Evolutionary conservation across 2,888 invertebrate genomes (phyloP), one percentile per base, ranked within the genome.

Genomic region (Cataglyphis albicans): DNA sequence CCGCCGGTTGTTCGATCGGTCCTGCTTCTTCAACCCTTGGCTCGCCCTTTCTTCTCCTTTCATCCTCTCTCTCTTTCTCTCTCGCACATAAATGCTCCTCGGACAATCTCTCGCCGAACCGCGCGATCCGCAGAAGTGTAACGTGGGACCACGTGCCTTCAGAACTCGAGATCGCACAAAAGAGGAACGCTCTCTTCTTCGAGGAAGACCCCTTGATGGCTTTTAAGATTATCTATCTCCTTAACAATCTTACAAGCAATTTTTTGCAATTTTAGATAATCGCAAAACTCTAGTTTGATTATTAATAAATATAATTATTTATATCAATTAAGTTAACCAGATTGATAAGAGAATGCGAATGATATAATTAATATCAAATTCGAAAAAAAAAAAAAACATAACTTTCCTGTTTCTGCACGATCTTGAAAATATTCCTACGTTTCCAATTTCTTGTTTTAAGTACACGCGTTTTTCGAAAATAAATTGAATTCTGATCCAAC

Each of bases 81-180:
- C 38, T 41, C 57, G 15, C 25, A 44, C 55, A 84, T 35, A 76
- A 68, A 59, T 38, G 61, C 74, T 82, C 81, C 41, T 35, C 44
- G 61, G 38, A 44, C 61, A 67, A 73, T 75, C 85, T 82, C 84
- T 84, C 84, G 70, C 82, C 83, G 38, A 73, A 81, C 65, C 80
- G 81, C 75, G 82, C 25, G 68, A 82, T 78, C 75, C 72, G 63
- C 80, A 86, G 86, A 93, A 92, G 92, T 92, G 89, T 92, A 93
- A 93, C 93, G 92, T 93, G 92, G 90, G 92, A 93, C 85, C 88
- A 84, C 82, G 83, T 86, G 89, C 87, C 86, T 86, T 38, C 32
- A 70, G n/a, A 48, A 81, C 59, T 68, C 48, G n/a, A 12, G 35
- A 32, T 55, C 48, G 64, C 67, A 59, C 80, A 12, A 35, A 35